These are phyloP conservation scores for Crocidura indochinensis DNA, from an alignment of 2,797 vertebrate species.

Conservation along the genomic window DNA sequence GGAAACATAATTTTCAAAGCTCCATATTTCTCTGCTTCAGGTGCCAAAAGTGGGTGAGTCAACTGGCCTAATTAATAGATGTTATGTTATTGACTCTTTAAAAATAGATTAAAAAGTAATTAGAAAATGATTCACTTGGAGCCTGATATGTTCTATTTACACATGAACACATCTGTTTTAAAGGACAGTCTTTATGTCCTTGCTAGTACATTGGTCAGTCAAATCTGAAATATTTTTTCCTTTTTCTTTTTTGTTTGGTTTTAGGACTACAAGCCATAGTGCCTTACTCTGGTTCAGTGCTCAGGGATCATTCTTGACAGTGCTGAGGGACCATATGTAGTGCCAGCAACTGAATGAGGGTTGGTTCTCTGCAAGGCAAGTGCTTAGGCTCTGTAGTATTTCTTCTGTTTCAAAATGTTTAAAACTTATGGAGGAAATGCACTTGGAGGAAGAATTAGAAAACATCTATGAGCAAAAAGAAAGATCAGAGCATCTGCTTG, in stretches of 20 bases:
- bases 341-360: too few species aligned
- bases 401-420: background rate
- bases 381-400: too few species aligned
- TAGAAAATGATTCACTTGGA: background rate
- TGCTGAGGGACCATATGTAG: too few species aligned
- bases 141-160: background rate
- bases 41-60: background rate
- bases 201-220: background rate
- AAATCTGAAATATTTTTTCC: background rate
- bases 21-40: background rate
- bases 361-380: too few species aligned
- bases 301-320: too few species aligned
- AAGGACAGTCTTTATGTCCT: background rate
- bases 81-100: background rate
- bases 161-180: background rate
- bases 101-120: background rate
- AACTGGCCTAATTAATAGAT: background rate
- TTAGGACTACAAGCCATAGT: too few species aligned
- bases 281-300: too few species aligned
- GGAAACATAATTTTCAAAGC: background rate
- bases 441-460: conserved; percentile 34
- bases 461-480: background rate
- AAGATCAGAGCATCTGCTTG: background rate
- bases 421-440: background rate
- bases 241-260: too few species aligned